Base-by-base conservation (phyloP, 2,888 invertebrate genomes). In the Microplitis deprimator region DNA sequence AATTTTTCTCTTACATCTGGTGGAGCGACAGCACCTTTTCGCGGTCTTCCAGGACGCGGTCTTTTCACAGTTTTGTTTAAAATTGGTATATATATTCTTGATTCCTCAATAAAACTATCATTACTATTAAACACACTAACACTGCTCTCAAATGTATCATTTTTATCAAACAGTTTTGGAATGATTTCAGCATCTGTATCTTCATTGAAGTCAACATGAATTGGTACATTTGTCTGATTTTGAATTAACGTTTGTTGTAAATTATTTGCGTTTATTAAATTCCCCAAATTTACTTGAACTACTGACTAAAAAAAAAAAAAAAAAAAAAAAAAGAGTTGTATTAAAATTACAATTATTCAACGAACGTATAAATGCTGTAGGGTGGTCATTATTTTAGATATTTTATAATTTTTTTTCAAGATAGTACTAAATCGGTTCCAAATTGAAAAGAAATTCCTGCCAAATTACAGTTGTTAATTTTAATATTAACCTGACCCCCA, bases 31-130 rank as follows among this genome's bases (percentile, higher is more conserved):
- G 75, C 81, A 69, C 79, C 80, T 77, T 88, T 88, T 75, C 82
- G 84, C 0, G 87, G 84, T 39, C 86, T 84, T 0, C 87, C 88
- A 68, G 84, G 84, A 72, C 76, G 84, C 65, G 50, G 50, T 13
- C 50, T 50, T 10, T 13, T 50, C 2, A 50, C 50, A 13, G 82
- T 83, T 70, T 79, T 83, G 0, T 5, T 64, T 59, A 59, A 61
- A 10, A 61, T 80, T 71, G 13, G 68, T 13, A 64, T 16, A 67
- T 17, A 10, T 73, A 38, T 16, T 41, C 8, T 62, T 1, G 62
- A 20, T 8, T 67, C n/a, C 62, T 69, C 71, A 13, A 29, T 62
- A 10, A n/a, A 38, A 29, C 16, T 41, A 40, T 76, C 71, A 7
- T 13, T 7, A 68, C 6, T 5, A 4, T 20, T 16, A 61, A 4